phyloP scores from a whole-genome alignment of 2,888 invertebrate species.

The Ctenicera cuprea region DNA sequence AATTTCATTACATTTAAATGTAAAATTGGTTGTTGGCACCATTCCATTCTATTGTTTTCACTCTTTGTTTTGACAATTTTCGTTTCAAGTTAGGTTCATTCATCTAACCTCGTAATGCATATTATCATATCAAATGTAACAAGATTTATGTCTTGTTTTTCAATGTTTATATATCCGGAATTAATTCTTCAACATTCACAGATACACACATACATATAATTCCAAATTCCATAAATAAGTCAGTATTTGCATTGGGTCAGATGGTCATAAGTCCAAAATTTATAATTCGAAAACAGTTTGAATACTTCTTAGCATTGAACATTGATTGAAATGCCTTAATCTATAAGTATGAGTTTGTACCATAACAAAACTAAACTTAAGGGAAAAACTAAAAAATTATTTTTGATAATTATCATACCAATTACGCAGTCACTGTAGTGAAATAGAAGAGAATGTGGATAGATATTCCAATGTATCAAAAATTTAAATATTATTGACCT shows the following conservation, averaged over 20 bases:
- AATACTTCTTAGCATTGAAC: neutral
- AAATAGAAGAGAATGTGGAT: too few species aligned
- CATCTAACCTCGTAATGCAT: constrained; percentile 26
- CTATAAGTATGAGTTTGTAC: too few species aligned
- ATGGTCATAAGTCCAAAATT: constrained; percentile 61
- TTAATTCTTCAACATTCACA: constrained; percentile 46
- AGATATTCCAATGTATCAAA: too few species aligned
- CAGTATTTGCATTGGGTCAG: constrained; percentile 60
- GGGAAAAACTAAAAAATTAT: too few species aligned
- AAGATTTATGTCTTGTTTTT: constrained; percentile 46
- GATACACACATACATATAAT: constrained; percentile 48
- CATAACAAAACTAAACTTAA: too few species aligned
- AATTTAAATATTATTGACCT: too few species aligned
- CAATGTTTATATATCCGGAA: constrained; percentile 49
- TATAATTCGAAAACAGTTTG: constrained; percentile 42
- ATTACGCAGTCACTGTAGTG: too few species aligned
- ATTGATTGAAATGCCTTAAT: neutral
- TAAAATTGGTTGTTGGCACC: too few species aligned
- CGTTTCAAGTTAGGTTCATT: constrained; percentile 31
- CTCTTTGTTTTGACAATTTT: too few species aligned
- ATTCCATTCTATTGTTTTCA: too few species aligned
- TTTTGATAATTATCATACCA: too few species aligned
- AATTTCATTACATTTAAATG: too few species aligned
- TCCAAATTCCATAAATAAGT: constrained; percentile 49
- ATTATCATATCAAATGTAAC: constrained; percentile 31